These are phyloP conservation scores for Sinella curviseta DNA, from an alignment of 1,140 invertebrate species.

Conservation along the genomic window DNA sequence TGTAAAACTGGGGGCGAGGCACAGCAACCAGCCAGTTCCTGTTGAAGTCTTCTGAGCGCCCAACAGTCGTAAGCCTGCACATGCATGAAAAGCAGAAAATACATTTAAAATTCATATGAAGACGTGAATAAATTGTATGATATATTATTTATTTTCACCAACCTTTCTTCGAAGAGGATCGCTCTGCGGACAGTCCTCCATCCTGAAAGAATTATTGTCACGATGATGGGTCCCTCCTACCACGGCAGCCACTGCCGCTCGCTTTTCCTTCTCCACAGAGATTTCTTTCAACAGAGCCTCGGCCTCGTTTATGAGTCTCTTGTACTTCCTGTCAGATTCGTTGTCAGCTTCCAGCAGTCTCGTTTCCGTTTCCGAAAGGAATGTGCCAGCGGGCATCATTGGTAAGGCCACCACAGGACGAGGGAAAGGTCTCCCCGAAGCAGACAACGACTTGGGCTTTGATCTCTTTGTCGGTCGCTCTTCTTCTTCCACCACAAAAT, in stretches of 20 bases:
- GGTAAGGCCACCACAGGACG: constrained; percentile 20
- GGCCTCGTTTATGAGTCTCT: constrained; percentile 45
- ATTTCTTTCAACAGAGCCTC: constrained; percentile 46
- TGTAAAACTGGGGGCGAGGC: constrained; percentile 47
- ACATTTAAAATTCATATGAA: constrained; percentile 14
- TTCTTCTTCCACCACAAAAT: not conserved
- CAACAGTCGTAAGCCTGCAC: constrained; percentile 50
- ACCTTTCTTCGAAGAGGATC: constrained; percentile 48
- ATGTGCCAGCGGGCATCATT: constrained; percentile 37
- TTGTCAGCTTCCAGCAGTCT: constrained; percentile 43
- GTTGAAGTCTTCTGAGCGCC: constrained; percentile 47
- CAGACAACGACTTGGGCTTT: constrained; percentile 21
- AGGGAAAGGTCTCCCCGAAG: constrained; percentile 16
- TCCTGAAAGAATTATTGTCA: constrained; percentile 27
- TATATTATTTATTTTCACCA: not conserved
- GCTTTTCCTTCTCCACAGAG: constrained; percentile 36
- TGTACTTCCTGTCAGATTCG: constrained; percentile 43
- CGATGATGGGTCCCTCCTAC: not conserved
- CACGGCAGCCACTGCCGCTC: not conserved
- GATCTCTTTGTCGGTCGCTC: constrained; percentile 17
- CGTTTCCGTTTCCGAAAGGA: constrained; percentile 45
- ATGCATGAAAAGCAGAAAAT: not conserved
- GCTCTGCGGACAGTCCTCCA: constrained; percentile 48
- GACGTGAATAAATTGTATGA: not conserved
- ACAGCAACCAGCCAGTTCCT: constrained; percentile 46